These are phyloP conservation scores for Quadroppia sp. DNA, from an alignment of 2,888 invertebrate genomes.

Conservation along the genomic window DNA sequence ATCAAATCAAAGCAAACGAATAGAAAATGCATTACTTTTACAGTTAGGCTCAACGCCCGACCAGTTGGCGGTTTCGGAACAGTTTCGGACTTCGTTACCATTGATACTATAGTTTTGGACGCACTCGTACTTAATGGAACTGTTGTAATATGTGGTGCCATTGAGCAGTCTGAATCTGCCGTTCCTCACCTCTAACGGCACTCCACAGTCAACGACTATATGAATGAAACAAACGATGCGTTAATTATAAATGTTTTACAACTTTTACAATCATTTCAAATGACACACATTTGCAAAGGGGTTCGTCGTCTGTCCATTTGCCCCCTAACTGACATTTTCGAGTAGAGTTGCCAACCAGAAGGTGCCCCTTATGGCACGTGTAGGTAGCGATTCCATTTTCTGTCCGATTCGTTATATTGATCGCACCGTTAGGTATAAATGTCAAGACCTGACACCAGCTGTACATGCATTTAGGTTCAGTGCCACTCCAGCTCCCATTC, in stretches of 20 bases:
- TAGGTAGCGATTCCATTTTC: conserved; percentile 74
- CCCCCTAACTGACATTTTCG: conserved; percentile 77
- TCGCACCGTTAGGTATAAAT: conserved; percentile 68
- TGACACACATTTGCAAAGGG: conserved; percentile 48
- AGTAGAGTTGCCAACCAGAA: conserved; percentile 74
- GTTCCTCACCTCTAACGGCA: conserved; percentile 76
- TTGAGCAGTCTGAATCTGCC: conserved; percentile 68
- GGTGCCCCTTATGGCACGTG: conserved; percentile 74
- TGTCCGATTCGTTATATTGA: conserved; percentile 66
- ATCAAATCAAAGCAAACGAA: conserved; percentile 32
- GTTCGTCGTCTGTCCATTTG: conserved; percentile 64
- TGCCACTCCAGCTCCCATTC: conserved; percentile 49
- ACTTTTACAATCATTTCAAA: background rate
- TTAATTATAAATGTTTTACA: conserved; percentile 32
- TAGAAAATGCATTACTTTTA: conserved; percentile 39
- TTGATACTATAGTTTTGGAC: conserved; percentile 73
- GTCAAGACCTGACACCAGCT: conserved; percentile 70
- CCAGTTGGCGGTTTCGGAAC: conserved; percentile 48
- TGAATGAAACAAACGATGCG: background rate
- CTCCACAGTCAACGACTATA: conserved; percentile 61
- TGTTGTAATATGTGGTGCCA: conserved; percentile 59
- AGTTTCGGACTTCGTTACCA: conserved; percentile 58
- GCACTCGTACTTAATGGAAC: conserved; percentile 48
- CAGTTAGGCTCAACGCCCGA: conserved; percentile 47
- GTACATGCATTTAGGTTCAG: conserved; percentile 49